These are phyloP conservation scores for Vombatus ursinus DNA, from an alignment of 2,113 vertebrate genomes.

Conservation along the genomic window DNA sequence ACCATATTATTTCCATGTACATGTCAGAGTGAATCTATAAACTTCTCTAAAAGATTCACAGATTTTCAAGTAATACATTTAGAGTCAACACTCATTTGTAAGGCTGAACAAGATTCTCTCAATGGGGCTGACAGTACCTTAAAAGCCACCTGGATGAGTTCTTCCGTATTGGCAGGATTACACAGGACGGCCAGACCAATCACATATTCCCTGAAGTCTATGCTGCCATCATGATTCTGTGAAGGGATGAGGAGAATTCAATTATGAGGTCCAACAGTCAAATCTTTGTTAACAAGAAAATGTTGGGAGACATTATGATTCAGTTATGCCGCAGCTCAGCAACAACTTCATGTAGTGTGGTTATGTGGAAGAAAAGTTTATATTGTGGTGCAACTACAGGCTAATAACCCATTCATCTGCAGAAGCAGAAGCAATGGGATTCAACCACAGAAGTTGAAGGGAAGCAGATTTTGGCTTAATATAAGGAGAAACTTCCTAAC, in stretches of 20 bases:
- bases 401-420: neutral
- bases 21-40: conserved; percentile 77
- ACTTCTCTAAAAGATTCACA: conserved; percentile 57
- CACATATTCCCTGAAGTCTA: conserved; percentile 98
- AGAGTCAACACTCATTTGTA: conserved; percentile 77
- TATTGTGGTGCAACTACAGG: neutral
- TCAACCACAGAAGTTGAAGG: neutral
- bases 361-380: neutral
- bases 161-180: conserved; percentile 95
- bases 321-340: neutral
- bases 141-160: conserved; percentile 95
- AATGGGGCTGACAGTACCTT: conserved; percentile 85
- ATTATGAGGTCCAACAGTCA: conserved; percentile 32
- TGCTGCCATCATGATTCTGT: conserved; percentile 94
- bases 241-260: conserved; percentile 12
- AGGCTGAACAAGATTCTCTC: conserved; percentile 59
- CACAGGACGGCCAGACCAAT: conserved; percentile 96
- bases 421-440: neutral
- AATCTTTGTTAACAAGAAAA: conserved; percentile 13
- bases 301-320: neutral
- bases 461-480: neutral
- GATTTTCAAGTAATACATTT: conserved; percentile 77
- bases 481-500: neutral
- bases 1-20: conserved; percentile 74
- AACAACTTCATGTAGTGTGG: neutral